Evolutionary conservation across 2,888 invertebrate genomes (phyloP).

Genomic region (Hypolimnas misippus): DNA sequence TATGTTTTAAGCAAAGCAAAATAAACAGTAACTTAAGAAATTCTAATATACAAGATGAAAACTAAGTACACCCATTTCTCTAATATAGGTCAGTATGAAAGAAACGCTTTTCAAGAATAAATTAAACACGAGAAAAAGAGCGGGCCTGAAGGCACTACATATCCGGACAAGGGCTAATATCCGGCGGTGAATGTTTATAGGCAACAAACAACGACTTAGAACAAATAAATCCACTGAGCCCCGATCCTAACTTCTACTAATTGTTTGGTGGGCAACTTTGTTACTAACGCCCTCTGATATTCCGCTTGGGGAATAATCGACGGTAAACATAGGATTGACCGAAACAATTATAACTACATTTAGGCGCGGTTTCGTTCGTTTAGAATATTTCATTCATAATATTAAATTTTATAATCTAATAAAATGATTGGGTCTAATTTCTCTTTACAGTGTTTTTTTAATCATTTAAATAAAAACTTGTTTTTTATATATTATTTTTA

Average conservation of each 20-base stretch:
- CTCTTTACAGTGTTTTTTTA: too few species aligned
- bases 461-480: too few species aligned
- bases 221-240: constrained; percentile 62
- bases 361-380: constrained; percentile 23
- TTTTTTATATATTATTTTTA: too few species aligned
- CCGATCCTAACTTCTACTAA: constrained; percentile 62
- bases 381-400: neutral
- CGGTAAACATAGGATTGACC: constrained; percentile 25
- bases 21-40: neutral
- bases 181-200: constrained; percentile 71
- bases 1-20: neutral
- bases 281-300: constrained; percentile 58
- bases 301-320: constrained; percentile 43
- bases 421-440: too few species aligned
- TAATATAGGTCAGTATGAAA: constrained; percentile 32
- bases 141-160: constrained; percentile 51
- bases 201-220: constrained; percentile 68
- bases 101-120: constrained; percentile 33
- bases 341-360: constrained; percentile 27
- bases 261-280: constrained; percentile 67
- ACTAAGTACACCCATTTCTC: constrained; percentile 17
- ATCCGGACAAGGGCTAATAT: constrained; percentile 77
- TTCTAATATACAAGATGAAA: neutral
- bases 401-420: too few species aligned
- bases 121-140: constrained; percentile 39